Evolutionary conservation across 2,797 vertebrate genomes (phyloP), one percentile per base, ranked within the genome.

Genomic region (Anabacerthia variegaticeps): DNA sequence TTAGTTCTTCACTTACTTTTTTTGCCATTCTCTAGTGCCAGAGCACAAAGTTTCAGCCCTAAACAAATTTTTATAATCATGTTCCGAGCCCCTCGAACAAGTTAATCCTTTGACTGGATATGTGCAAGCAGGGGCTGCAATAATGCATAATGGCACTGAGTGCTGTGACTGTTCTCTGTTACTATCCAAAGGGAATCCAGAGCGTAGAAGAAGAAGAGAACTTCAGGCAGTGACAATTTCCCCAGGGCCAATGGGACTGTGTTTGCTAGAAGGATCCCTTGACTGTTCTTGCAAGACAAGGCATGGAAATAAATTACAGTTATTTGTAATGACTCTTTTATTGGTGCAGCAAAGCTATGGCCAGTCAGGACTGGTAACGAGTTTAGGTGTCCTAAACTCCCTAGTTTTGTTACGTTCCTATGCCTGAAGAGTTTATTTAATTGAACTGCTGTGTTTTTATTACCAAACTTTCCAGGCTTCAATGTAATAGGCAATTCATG

Each of bases 391-490:
- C 61, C 61, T 62, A 62, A 41, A 78, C 43, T 88, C 85, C 63
- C 72, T 81, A 69, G 66, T 94, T 95, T 87, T 89, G 84, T 87
- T 94, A 84, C 22, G 34, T 79, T 94, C 39, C 78, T 82, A 44
- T 59, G 62, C 63, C 61, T 68, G 43, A 52, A 90, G 63, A 80
- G 36, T 52, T 95, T 72, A 92, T 96, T 95, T 97, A 78, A 96
- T 93, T 85, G 85, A 97, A 66, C 69, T 71, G 8, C 12, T 95
- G 91, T 24, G 6, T 56, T 96, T 96, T 97, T 96, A 95, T 95
- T 96, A 79, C 28, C 66, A 71, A 56, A 86, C 58, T 89, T 95
- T 62, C 76, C 67, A 79, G 75, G 32, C 79, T 96, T 93, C 54
- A 78, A 27, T 16, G 62, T 88, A 93, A 76, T 24, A 46, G 86